Percentiles rank a stretch among this genome's conserved stretches.
Conservation (phyloP, 2,888 invertebrate genomes). For the Smittia sp. region DNA sequence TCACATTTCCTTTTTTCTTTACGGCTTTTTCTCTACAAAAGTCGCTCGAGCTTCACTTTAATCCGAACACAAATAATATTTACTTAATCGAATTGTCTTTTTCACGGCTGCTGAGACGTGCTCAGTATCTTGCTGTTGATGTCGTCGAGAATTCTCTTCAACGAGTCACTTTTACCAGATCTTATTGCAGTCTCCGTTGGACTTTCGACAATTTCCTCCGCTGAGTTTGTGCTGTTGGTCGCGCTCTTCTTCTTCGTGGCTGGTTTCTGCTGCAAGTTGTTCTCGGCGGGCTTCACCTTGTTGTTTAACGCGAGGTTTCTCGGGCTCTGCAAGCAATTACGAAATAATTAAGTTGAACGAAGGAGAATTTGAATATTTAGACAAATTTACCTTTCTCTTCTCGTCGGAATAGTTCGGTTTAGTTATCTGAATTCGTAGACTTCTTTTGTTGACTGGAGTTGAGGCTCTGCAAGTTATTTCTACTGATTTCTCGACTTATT, state of each 20-base stretch:
- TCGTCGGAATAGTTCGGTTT: constrained; percentile 11
- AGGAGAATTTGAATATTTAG: neutral
- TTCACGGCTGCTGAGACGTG: neutral
- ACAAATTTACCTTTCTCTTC: neutral
- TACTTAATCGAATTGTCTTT: neutral
- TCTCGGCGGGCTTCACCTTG: neutral
- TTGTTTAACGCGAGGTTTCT: neutral
- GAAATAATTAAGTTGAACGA: constrained; percentile 63
- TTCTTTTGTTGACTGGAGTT: constrained; percentile 14
- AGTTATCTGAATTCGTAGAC: neutral
- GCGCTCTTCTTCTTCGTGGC: neutral
- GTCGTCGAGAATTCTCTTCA: neutral
- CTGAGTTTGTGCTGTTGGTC: neutral
- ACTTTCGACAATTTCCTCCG: neutral
- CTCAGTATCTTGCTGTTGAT: neutral
- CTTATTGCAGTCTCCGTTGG: neutral
- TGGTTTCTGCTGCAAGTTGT: neutral
- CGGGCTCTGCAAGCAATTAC: constrained; percentile 61
- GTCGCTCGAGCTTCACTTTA: neutral
- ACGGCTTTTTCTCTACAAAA: neutral
- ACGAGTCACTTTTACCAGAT: neutral
- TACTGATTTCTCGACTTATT: neutral
- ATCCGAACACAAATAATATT: neutral
- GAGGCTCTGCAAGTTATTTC: neutral
- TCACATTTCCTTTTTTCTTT: neutral